Base-by-base conservation (phyloP, 2,797 vertebrate genomes). In the Mycteria americana region DNA sequence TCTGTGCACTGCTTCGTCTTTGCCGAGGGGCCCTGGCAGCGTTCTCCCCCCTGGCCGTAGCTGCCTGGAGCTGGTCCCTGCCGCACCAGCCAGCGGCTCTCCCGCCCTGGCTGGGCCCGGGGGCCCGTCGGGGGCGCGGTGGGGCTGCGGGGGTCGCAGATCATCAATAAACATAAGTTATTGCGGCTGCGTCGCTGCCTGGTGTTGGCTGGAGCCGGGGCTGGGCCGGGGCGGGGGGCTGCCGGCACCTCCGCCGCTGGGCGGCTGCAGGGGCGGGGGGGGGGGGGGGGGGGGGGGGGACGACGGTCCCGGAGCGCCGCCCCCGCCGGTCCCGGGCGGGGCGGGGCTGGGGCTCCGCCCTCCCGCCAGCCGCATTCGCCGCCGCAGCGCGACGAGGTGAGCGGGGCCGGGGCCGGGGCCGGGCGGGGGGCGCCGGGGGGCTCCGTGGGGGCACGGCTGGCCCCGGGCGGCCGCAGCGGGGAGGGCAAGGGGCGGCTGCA, bases 351-450 rank as follows among this genome's bases (percentile, higher is more conserved):
- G 45, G 67, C 68, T 64, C 79, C 93, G 39, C 89, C 75, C 15
- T 41, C 69, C 79, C 68, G 35, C 6, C 85, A 70, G 64, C 93
- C 93, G 89, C 93, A 85, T 33, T 92, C 85, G 85, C 89, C 85
- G 75, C 92, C 89, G 92, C 92, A 91, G 88, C 92, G 92, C 73
- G n/a, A 60, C 43, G 64, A 79, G 90, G 77, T 83, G 83, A 90
- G 91, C 37, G 87, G 74, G 78, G 68, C 24, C 12, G 48, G 46
- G 78, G 68, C 21, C 14, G 68, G 45, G 68, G 67, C 15, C 15
- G 57, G 37, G 50, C 19, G 59, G n/a, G 37, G 35, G 35, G 35
- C 35, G 35, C 35, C 24, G 24, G 57, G 63, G 22, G 48, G 75
- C 48, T 28, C 21, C 7, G 30, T 15, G 28, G 17, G 59, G 45